phyloP scores from a whole-genome alignment of 2,113 vertebrate species.

The Corydoras maculifer region DNA sequence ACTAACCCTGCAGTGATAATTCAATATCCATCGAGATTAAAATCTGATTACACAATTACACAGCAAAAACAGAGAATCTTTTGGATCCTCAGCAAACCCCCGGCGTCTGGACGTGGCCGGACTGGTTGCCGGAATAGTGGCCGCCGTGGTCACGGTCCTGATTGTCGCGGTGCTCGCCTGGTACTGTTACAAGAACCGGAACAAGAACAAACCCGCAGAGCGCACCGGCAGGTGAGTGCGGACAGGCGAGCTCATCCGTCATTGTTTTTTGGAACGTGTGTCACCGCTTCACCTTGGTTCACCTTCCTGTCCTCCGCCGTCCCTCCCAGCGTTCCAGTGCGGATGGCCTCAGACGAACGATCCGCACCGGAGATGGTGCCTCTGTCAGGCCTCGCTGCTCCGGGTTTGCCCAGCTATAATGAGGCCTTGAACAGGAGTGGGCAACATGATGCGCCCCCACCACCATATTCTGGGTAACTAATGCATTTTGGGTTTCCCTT shows the following conservation, averaged over 20 bases:
- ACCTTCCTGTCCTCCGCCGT: background rate
- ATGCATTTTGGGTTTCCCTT: background rate
- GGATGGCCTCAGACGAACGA: conserved; percentile 48
- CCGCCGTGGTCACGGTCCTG: conserved; percentile 35
- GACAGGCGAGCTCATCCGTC: conserved; percentile 4
- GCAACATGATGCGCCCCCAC: conserved; percentile 76
- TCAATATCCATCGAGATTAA: too few relatives aligned
- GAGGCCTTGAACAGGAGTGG: conserved; percentile 71
- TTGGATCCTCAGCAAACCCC: conserved; percentile 15
- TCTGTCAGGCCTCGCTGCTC: conserved; percentile 48
- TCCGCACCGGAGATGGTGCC: conserved; percentile 51
- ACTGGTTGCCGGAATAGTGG: conserved; percentile 61
- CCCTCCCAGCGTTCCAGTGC: conserved; percentile 53
- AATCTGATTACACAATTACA: too few relatives aligned
- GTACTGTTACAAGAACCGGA: conserved; percentile 61
- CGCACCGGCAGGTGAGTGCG: conserved; percentile 40
- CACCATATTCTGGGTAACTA: conserved; percentile 76
- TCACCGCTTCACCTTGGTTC: background rate
- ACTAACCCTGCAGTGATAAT: too few relatives aligned
- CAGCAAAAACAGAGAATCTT: background rate
- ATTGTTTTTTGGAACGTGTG: conserved; percentile 5
- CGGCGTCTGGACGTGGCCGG: conserved; percentile 55
- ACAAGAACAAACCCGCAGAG: conserved; percentile 42
- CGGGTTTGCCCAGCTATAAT: conserved; percentile 75
- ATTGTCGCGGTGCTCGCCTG: conserved; percentile 57